A percentile compares a stretch with the other conserved stretches of the same genome.
These are phyloP conservation scores for Oreortyx pictus DNA, from an alignment of 2,797 vertebrate genomes.

Conservation along the genomic window DNA sequence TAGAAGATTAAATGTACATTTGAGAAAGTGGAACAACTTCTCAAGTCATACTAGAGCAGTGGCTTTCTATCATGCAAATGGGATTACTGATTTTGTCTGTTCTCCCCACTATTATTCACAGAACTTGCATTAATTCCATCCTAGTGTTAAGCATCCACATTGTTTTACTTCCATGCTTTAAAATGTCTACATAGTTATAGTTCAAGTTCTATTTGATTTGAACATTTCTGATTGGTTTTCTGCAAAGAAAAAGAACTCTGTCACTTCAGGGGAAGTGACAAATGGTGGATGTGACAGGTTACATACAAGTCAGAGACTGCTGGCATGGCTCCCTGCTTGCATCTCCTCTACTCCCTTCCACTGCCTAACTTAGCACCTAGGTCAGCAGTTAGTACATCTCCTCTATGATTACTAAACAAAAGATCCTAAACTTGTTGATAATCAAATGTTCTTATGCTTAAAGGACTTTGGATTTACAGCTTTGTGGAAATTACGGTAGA, in stretches of 20 bases:
- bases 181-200: background rate
- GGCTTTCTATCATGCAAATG: background rate
- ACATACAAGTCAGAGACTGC: background rate
- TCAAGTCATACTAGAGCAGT: background rate
- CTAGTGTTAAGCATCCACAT: background rate
- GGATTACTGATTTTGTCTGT: background rate
- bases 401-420: background rate
- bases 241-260: background rate
- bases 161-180: background rate
- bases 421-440: background rate
- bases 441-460: background rate
- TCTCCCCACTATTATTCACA: background rate
- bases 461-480: background rate
- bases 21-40: background rate
- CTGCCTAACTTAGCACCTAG: background rate
- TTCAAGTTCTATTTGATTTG: background rate
- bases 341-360: background rate
- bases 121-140: background rate
- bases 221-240: background rate
- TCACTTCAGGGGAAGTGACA: background rate
- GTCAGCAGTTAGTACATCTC: background rate
- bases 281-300: background rate
- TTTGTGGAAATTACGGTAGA: background rate
- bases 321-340: background rate
- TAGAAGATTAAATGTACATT: background rate